phyloP scores from a whole-genome alignment of 1,140 invertebrate genomes.

The Magallana ariakensis region DNA sequence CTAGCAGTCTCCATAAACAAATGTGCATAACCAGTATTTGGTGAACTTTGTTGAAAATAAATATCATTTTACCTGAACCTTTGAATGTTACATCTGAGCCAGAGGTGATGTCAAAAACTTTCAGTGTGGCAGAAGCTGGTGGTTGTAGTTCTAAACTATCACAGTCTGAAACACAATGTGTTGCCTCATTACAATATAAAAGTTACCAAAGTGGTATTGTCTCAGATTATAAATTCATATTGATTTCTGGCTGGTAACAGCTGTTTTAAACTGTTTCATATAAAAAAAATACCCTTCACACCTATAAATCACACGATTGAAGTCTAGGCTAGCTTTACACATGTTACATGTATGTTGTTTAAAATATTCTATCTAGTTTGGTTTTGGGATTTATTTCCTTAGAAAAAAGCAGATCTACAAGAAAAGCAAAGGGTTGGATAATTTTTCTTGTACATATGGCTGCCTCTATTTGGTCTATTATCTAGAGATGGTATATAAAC shows the following conservation, averaged over 20 bases:
- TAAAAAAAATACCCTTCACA: conserved; percentile 1
- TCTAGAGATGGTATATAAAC: no score
- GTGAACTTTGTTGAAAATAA: not conserved
- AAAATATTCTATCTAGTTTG: not conserved
- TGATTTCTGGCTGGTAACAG: conserved; percentile 1
- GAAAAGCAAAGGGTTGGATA: not conserved
- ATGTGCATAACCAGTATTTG: not conserved
- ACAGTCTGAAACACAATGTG: conserved; percentile 13
- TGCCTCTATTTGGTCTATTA: no score
- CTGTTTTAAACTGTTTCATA: not conserved
- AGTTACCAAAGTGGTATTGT: not conserved
- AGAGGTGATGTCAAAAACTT: not conserved
- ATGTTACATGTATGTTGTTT: not conserved
- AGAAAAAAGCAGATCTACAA: not conserved
- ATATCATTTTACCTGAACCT: not conserved
- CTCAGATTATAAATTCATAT: not conserved
- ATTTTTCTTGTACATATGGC: not conserved
- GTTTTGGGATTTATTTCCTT: not conserved
- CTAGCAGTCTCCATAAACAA: not conserved
- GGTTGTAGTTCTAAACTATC: not conserved
- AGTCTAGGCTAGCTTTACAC: not conserved
- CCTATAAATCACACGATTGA: not conserved
- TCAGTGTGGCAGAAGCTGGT: not conserved
- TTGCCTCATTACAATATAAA: not conserved
- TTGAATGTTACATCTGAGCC: conserved; percentile 9